Conservation (phyloP, 2,888 invertebrate species). For the Conops quadrifasciatus region DNA sequence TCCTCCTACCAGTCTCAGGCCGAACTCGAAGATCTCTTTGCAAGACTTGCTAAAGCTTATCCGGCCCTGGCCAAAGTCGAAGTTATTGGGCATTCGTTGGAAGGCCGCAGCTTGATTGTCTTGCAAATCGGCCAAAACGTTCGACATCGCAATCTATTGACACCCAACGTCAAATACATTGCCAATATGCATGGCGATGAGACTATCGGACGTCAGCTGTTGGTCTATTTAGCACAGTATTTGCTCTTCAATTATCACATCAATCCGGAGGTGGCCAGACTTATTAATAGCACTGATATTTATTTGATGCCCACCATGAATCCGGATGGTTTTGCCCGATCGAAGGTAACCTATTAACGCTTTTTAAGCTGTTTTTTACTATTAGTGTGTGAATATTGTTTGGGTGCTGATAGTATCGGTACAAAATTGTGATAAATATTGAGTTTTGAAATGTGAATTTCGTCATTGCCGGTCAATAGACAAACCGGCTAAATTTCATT, state of each 20-base stretch:
- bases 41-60: constrained; percentile 71
- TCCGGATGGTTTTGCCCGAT: constrained; percentile 92
- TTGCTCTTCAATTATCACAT: constrained; percentile 80
- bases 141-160: constrained; percentile 66
- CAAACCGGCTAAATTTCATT: too few species aligned
- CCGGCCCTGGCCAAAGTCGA: constrained; percentile 76
- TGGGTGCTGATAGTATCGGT: neutral
- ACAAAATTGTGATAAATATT: neutral
- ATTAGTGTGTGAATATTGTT: neutral
- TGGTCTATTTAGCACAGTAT: constrained; percentile 85
- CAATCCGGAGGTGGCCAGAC: constrained; percentile 73
- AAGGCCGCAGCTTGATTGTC: constrained; percentile 78
- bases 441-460: neutral
- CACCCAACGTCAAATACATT: constrained; percentile 93
- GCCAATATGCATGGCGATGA: constrained; percentile 98
- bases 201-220: constrained; percentile 83
- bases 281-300: constrained; percentile 89
- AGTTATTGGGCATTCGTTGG: constrained; percentile 84
- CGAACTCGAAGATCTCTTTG: constrained; percentile 73
- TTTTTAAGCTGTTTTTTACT: neutral
- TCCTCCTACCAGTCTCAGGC: constrained; percentile 77
- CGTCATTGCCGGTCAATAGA: neutral
- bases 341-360: constrained; percentile 69
- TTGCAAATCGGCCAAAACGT: constrained; percentile 80
- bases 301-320: constrained; percentile 97